A percentile compares a stretch with the other conserved stretches of the same genome.
Evolutionary conservation across 2,797 vertebrate species (phyloP).

Genomic region (Balearica regulorum): DNA sequence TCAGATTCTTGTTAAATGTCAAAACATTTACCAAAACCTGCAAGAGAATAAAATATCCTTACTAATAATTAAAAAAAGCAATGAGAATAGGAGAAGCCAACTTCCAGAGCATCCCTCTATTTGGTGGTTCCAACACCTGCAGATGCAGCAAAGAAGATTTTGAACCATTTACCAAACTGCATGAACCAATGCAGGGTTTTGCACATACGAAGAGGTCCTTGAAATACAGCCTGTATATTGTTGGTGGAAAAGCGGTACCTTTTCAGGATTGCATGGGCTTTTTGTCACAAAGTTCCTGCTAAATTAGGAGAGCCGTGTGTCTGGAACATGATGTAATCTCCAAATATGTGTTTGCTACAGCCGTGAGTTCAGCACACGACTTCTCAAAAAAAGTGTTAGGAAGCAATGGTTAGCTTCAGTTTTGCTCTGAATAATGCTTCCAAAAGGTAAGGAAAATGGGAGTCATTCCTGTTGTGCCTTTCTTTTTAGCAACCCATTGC

Average conservation of each 20-base stretch:
- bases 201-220: neutral
- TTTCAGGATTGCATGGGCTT: neutral
- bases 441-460: neutral
- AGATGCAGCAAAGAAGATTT: neutral
- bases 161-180: neutral
- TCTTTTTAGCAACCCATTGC: neutral
- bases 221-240: neutral
- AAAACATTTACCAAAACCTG: constrained; percentile 95
- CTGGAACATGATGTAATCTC: neutral
- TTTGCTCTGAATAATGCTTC: neutral
- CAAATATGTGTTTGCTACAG: neutral
- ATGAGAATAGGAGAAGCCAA: neutral
- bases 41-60: neutral
- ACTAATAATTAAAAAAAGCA: neutral
- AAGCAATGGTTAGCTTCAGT: neutral
- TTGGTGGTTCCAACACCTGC: neutral
- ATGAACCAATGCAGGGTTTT: neutral
- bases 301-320: neutral
- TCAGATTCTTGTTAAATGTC: constrained; percentile 91
- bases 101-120: neutral
- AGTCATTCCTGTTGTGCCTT: neutral
- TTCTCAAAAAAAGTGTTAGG: neutral
- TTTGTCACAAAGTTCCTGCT: neutral
- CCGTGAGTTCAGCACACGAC: neutral
- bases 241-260: neutral